Evolutionary conservation across 1,140 invertebrate species (phyloP).

Genomic region (Carcinoscorpius rotundicauda): DNA sequence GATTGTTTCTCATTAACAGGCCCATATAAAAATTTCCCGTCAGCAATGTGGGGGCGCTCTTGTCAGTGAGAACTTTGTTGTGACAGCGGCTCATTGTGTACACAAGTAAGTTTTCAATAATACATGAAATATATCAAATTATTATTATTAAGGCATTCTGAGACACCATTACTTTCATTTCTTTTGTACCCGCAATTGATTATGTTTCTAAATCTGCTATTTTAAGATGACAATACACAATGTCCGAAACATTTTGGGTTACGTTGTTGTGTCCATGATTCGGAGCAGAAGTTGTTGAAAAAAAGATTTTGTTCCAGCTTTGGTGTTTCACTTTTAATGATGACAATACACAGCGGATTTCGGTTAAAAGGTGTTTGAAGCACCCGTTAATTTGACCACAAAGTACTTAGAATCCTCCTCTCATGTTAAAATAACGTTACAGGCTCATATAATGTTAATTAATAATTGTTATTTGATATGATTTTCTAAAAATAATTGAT

Average conservation of each 20-base stretch:
- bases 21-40: conserved; percentile 63
- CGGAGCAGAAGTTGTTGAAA: background rate
- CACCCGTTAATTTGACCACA: too few relatives aligned
- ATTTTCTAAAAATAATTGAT: too few relatives aligned
- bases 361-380: too few relatives aligned
- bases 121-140: conserved; percentile 1
- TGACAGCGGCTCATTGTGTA: conserved; percentile 42
- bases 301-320: background rate
- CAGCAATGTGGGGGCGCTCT: conserved; percentile 52
- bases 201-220: background rate
- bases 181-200: background rate
- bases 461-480: too few relatives aligned
- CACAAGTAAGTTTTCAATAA: conserved; percentile 22
- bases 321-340: too few relatives aligned
- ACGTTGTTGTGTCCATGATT: background rate
- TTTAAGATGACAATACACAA: background rate
- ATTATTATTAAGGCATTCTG: background rate
- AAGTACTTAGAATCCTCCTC: too few relatives aligned
- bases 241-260: background rate
- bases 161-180: background rate
- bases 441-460: too few relatives aligned
- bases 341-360: too few relatives aligned
- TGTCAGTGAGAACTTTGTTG: conserved; percentile 38
- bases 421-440: too few relatives aligned
- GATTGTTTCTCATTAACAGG: conserved; percentile 34